phyloP scores from a whole-genome alignment of 2,888 invertebrate genomes.

The Chaetogeoica ovagalla region DNA sequence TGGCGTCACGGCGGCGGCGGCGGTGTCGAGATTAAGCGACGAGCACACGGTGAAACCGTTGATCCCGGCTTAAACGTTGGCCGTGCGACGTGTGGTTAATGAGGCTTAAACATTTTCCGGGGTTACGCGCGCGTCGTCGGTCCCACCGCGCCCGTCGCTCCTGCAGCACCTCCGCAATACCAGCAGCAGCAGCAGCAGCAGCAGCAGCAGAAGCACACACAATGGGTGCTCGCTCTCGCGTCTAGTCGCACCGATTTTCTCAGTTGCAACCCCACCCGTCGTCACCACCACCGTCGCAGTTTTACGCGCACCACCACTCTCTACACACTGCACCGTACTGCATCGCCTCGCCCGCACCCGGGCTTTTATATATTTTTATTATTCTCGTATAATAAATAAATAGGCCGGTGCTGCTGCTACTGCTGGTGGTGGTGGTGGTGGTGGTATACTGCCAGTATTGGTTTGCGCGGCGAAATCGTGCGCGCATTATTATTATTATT shows the following conservation, averaged over 20 bases:
- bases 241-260: slow-evolving; percentile 14
- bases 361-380: slow-evolving; percentile 10
- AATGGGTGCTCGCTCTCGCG: neutral
- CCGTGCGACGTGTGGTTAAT: slow-evolving; percentile 40
- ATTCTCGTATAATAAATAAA: neutral
- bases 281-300: neutral
- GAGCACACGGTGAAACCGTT: slow-evolving; percentile 30
- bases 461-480: neutral
- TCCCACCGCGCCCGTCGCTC: neutral
- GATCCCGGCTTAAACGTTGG: slow-evolving; percentile 42
- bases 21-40: slow-evolving; percentile 24
- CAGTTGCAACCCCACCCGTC: neutral
- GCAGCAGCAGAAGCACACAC: neutral
- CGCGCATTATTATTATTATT: too few species aligned
- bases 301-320: neutral
- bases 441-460: neutral
- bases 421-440: too few species aligned
- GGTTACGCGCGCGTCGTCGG: slow-evolving; percentile 42
- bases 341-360: neutral
- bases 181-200: neutral
- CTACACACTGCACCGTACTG: too few species aligned
- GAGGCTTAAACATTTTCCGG: slow-evolving; percentile 53
- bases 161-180: neutral
- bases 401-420: too few species aligned
- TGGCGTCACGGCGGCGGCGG: neutral